Evolutionary conservation across 2,888 invertebrate genomes (phyloP).

Genomic region (Dexiosoma caninum): DNA sequence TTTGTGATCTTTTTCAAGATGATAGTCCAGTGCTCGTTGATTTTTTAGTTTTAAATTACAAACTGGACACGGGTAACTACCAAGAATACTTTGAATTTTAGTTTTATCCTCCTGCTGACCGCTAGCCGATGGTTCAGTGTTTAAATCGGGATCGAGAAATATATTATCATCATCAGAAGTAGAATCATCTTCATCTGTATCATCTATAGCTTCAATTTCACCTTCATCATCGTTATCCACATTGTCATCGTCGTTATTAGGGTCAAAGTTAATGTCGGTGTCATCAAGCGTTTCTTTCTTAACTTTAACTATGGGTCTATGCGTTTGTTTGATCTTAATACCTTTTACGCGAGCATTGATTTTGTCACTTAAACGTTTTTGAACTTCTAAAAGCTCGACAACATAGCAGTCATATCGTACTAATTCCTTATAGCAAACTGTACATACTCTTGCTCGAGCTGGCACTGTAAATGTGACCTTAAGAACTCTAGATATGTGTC

Average conservation of each 20-base stretch:
- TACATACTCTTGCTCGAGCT: slow-evolving; percentile 60
- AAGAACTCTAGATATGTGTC: slow-evolving; percentile 59
- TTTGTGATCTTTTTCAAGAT: slow-evolving; percentile 58
- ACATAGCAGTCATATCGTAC: slow-evolving; percentile 65
- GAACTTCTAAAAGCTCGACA: slow-evolving; percentile 63
- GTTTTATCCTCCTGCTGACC: not conserved
- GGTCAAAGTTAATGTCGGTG: slow-evolving; percentile 6
- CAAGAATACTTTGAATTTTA: not conserved
- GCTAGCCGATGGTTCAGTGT: not conserved
- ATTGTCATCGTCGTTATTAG: slow-evolving; percentile 1
- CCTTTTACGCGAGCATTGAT: slow-evolving; percentile 55
- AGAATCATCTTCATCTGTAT: slow-evolving; percentile 7
- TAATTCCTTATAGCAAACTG: slow-evolving; percentile 64
- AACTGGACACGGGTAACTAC: slow-evolving; percentile 43
- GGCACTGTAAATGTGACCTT: slow-evolving; percentile 56
- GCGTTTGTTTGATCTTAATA: slow-evolving; percentile 6
- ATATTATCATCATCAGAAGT: slow-evolving; percentile 33
- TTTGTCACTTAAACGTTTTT: slow-evolving; percentile 59
- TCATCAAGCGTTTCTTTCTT: not conserved
- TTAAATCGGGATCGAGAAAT: slow-evolving; percentile 21
- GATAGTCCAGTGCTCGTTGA: slow-evolving; percentile 49
- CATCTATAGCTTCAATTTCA: slow-evolving; percentile 24
- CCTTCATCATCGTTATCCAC: slow-evolving; percentile 29
- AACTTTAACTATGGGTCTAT: not conserved
- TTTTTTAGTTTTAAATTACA: slow-evolving; percentile 57